These are phyloP conservation scores for Chaetodon trifascialis DNA, from an alignment of 2,113 vertebrate species.

Conservation along the genomic window DNA sequence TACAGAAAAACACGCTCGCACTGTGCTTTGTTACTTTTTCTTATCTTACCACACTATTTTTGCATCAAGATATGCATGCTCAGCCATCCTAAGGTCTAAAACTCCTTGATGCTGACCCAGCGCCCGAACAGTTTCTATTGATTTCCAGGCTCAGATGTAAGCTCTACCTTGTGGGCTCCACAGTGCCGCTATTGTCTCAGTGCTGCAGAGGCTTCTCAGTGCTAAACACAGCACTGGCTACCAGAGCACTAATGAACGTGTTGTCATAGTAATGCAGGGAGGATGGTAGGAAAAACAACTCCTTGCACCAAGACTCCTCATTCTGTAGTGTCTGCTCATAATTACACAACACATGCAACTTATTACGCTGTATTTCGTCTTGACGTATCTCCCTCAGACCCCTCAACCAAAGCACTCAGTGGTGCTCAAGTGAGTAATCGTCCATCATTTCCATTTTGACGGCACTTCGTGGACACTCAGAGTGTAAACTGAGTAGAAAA, in stretches of 20 bases:
- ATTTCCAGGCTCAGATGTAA: conserved; percentile 62
- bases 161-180: conserved; percentile 65
- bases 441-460: conserved; percentile 13
- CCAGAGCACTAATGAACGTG: conserved; percentile 80
- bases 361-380: conserved; percentile 38
- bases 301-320: conserved; percentile 68
- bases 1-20: background rate
- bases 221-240: conserved; percentile 72
- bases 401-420: conserved; percentile 27
- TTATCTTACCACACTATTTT: conserved; percentile 14
- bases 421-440: conserved; percentile 27
- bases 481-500: conserved; percentile 51
- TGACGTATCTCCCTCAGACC: conserved; percentile 32
- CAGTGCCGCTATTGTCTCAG: conserved; percentile 75
- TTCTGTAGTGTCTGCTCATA: conserved; percentile 64
- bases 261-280: conserved; percentile 87
- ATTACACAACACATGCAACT: conserved; percentile 57
- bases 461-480: conserved; percentile 25
- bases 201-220: conserved; percentile 72
- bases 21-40: conserved; percentile 1
- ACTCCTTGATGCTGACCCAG: conserved; percentile 63
- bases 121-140: conserved; percentile 49
- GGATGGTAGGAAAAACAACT: conserved; percentile 78
- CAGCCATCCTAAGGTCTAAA: conserved; percentile 38
- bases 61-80: conserved; percentile 40